phyloP scores from a whole-genome alignment of 2,113 vertebrate species.

The Pluvialis apricaria region DNA sequence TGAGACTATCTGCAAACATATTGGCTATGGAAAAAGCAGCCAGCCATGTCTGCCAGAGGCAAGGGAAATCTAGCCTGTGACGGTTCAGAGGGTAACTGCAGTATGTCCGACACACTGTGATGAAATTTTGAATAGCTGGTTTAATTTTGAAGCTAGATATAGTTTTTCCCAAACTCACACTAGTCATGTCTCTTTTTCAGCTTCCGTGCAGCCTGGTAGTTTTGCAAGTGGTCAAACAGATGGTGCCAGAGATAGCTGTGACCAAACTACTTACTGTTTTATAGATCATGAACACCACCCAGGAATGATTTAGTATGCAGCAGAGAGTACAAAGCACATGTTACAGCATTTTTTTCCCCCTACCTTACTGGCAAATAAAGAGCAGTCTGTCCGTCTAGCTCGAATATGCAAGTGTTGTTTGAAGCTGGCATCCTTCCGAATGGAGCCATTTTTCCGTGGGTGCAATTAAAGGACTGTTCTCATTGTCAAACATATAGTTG shows the following conservation, averaged over 20 bases:
- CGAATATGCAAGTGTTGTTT: background rate
- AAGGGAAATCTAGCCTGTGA: background rate
- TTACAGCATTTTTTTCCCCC: background rate
- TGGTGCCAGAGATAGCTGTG: constrained; percentile 13
- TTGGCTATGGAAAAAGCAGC: background rate
- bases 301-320: background rate
- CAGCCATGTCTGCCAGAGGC: background rate
- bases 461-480: background rate
- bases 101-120: background rate
- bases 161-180: background rate
- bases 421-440: background rate
- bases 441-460: background rate
- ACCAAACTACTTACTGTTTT: background rate
- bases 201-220: background rate
- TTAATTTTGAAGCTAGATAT: background rate
- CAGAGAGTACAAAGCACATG: background rate
- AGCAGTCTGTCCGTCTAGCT: background rate
- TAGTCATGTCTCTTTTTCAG: background rate
- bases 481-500: background rate
- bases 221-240: constrained; percentile 37
- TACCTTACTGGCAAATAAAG: background rate
- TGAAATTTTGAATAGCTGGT: background rate
- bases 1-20: background rate
- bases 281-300: background rate
- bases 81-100: background rate